Conservation (phyloP, 2,888 invertebrate species). For the Dasysyrphus albostriatus region DNA sequence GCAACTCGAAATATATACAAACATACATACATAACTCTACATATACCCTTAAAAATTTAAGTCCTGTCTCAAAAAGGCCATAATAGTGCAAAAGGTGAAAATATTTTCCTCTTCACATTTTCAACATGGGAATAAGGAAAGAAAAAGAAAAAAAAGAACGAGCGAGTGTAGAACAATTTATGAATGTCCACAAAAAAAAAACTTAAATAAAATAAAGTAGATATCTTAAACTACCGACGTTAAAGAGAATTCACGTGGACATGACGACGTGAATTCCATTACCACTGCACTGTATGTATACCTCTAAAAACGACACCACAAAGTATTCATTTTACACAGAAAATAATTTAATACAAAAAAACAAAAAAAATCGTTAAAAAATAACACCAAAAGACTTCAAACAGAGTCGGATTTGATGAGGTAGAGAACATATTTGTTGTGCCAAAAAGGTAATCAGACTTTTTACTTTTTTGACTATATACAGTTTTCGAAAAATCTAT, state of each 20-base stretch:
- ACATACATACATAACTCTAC: too few relatives aligned
- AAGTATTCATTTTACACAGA: constrained; percentile 66
- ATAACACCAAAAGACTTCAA: background rate
- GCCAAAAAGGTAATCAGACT: too few relatives aligned
- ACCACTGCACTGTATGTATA: constrained; percentile 50
- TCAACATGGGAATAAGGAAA: background rate
- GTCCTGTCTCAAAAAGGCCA: constrained; percentile 7
- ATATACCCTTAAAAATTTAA: constrained; percentile 9
- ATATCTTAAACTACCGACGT: constrained; percentile 25
- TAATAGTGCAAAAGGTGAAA: constrained; percentile 55
- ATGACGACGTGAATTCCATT: constrained; percentile 60
- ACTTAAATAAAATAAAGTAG: constrained; percentile 12
- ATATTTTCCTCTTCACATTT: constrained; percentile 54
- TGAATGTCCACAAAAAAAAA: constrained; percentile 51
- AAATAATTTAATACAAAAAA: constrained; percentile 59
- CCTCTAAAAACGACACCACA: constrained; percentile 55
- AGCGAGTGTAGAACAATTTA: constrained; percentile 53
- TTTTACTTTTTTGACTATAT: too few relatives aligned
- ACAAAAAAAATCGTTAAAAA: background rate
- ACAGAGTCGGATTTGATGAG: background rate
- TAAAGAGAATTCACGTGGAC: constrained; percentile 51
- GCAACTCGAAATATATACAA: background rate
- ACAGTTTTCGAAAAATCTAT: too few relatives aligned
- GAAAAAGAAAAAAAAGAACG: background rate
- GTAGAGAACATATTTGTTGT: too few relatives aligned